Conservation (phyloP, 2,797 vertebrate species). For the Catharus ustulatus region DNA sequence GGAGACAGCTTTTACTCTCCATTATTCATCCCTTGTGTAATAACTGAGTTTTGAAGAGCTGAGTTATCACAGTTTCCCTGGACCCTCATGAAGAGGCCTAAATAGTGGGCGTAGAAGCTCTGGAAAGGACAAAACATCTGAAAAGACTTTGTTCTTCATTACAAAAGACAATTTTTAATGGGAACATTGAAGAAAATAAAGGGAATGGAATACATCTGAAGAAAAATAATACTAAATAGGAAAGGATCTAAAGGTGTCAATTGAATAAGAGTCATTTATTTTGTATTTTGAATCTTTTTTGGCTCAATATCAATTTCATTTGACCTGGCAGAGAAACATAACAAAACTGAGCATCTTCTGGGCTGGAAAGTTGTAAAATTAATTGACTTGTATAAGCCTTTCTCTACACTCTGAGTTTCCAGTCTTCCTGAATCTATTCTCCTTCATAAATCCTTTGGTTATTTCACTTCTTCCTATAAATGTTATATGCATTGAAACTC, state of each 20-base stretch:
- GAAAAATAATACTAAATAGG: not conserved
- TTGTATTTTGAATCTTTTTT: not conserved
- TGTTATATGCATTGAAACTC: not conserved
- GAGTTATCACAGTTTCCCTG: not conserved
- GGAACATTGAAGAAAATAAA: not conserved
- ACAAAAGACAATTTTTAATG: not conserved
- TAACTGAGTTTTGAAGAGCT: conserved; percentile 36
- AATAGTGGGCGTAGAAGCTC: not conserved
- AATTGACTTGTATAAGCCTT: not conserved
- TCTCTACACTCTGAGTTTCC: not conserved
- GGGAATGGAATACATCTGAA: not conserved
- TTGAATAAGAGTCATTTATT: not conserved
- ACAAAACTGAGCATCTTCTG: not conserved
- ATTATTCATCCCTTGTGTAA: not conserved
- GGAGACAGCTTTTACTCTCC: conserved; percentile 1
- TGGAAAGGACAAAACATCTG: not conserved
- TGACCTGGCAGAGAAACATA: not conserved
- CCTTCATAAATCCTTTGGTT: not conserved
- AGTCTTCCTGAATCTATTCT: not conserved
- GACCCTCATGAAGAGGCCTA: not conserved
- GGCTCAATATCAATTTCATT: not conserved
- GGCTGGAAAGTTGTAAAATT: not conserved
- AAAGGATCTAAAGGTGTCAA: not conserved
- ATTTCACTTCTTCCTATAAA: not conserved
- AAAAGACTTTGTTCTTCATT: conserved; percentile 1